Evolutionary conservation across 2,888 invertebrate genomes (phyloP).

Genomic region (Drosophila acutilabella): DNA sequence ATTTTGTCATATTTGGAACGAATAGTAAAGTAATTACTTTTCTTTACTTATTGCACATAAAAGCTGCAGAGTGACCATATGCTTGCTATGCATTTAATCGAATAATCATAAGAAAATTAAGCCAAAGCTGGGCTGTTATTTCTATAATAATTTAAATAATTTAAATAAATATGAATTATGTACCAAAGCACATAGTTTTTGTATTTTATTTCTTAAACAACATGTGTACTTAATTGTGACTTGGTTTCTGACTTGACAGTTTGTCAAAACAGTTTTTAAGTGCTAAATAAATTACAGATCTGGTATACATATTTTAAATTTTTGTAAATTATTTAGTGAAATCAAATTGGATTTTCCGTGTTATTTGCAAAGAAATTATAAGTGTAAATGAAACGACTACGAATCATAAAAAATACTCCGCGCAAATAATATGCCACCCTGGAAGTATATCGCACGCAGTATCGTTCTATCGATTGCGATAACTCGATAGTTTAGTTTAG

Average conservation of each 20-base stretch:
- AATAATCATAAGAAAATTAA: too few species aligned
- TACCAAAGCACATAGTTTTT: not conserved
- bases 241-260: not conserved
- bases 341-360: not conserved
- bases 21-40: too few species aligned
- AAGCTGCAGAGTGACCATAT: too few species aligned
- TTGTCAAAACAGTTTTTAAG: not conserved
- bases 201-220: not conserved
- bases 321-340: slow-evolving; percentile 2
- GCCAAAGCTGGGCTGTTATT: too few species aligned
- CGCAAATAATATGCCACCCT: slow-evolving; percentile 37
- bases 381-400: not conserved
- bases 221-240: not conserved
- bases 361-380: not conserved
- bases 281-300: not conserved
- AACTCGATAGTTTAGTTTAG: slow-evolving; percentile 39
- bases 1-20: too few species aligned
- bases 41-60: too few species aligned
- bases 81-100: too few species aligned
- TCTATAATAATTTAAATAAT: too few species aligned
- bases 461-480: slow-evolving; percentile 32
- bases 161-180: too few species aligned
- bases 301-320: not conserved
- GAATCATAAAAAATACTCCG: not conserved
- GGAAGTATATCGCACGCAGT: slow-evolving; percentile 25